Evolutionary conservation across 2,113 vertebrate genomes (phyloP).

Genomic region (Forbesichthys agassizii): DNA sequence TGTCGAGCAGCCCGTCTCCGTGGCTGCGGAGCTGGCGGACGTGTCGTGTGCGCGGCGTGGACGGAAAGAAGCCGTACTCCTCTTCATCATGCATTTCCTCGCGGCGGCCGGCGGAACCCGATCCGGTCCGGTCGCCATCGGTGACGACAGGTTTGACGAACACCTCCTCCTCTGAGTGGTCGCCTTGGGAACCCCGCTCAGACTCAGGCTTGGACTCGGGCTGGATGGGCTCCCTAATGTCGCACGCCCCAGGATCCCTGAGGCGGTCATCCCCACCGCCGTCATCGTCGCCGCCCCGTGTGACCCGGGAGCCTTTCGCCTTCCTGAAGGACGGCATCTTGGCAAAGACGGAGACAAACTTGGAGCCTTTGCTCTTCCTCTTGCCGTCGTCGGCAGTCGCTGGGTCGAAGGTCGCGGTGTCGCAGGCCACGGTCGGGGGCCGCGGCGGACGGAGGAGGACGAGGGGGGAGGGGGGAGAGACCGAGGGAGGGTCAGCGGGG

Average conservation of each 20-base stretch:
- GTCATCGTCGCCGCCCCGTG: constrained; percentile 38
- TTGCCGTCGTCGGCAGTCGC: constrained; percentile 69
- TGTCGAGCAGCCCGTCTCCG: constrained; percentile 26
- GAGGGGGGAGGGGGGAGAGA: constrained; percentile 5
- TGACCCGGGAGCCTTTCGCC: constrained; percentile 37
- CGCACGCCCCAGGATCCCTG: constrained; percentile 18
- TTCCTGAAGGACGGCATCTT: constrained; percentile 80
- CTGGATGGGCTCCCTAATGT: constrained; percentile 14
- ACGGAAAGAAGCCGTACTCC: constrained; percentile 15
- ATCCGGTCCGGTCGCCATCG: constrained; percentile 61
- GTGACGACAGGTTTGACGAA: constrained; percentile 60
- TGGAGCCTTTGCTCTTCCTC: constrained; percentile 64
- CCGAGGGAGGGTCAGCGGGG: constrained; percentile 5
- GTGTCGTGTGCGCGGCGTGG: constrained; percentile 21
- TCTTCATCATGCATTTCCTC: constrained; percentile 30
- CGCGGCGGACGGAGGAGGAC: background rate
- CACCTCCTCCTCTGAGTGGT: constrained; percentile 75
- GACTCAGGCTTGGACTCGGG: background rate
- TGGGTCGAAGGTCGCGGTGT: constrained; percentile 40
- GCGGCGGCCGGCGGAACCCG: constrained; percentile 30
- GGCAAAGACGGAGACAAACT: constrained; percentile 70
- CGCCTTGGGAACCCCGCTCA: constrained; percentile 45
- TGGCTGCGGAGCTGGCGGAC: constrained; percentile 20
- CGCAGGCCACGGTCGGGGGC: constrained; percentile 53
- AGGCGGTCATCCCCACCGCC: background rate